Conservation (phyloP, 2,888 invertebrate species). For the Dysmachus trigonus region DNA sequence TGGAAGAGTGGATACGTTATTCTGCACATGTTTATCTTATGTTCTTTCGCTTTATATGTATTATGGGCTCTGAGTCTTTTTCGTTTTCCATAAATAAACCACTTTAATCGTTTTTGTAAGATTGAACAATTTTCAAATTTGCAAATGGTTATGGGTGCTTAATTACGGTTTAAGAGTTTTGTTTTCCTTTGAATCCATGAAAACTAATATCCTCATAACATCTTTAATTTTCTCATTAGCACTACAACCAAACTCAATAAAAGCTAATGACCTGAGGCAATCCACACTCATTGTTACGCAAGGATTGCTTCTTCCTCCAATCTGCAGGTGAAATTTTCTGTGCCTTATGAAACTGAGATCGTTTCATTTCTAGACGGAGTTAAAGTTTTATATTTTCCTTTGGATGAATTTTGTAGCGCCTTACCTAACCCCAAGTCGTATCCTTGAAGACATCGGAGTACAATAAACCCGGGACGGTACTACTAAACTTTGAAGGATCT, state of each 20-base stretch:
- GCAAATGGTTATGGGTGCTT: not conserved
- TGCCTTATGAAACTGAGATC: not conserved
- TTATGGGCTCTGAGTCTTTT: no score
- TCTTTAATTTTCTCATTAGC: not conserved
- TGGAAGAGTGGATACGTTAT: no score
- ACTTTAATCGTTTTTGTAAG: not conserved
- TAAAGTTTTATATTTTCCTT: not conserved
- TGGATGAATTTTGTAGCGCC: not conserved
- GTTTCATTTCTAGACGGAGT: not conserved
- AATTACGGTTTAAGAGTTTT: not conserved
- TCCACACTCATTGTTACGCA: not conserved
- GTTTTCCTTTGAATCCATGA: not conserved
- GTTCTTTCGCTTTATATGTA: no score
- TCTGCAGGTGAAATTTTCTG: not conserved
- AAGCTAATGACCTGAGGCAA: not conserved
- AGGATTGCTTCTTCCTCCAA: not conserved
- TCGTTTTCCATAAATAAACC: not conserved
- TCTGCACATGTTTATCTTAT: no score
- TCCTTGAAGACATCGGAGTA: no score
- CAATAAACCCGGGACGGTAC: not conserved
- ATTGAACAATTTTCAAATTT: not conserved
- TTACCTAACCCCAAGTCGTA: not conserved
- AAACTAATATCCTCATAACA: not conserved
- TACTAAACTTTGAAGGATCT: conserved; percentile 1
- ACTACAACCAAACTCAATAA: not conserved